phyloP scores from a whole-genome alignment of 2,797 vertebrate species.

The Hippopotamyrus pictus region DNA sequence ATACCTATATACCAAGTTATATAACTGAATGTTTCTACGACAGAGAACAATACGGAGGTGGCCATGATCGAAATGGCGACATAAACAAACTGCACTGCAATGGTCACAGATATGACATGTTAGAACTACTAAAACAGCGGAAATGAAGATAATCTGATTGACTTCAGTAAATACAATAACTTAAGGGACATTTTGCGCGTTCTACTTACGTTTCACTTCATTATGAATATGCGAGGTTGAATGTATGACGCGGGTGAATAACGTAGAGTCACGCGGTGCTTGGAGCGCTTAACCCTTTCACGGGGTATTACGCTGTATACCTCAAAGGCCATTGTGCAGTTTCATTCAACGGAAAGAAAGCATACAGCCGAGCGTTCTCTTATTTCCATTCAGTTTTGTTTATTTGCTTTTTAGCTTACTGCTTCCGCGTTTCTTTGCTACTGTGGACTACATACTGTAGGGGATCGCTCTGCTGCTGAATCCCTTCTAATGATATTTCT shows the following conservation, averaged over 20 bases:
- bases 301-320: background rate
- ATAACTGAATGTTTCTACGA: background rate
- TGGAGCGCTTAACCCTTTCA: background rate
- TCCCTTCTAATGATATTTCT: background rate
- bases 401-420: slow-evolving; percentile 6
- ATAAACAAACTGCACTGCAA: background rate
- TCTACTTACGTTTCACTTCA: background rate
- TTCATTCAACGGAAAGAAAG: background rate
- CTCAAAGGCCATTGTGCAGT: background rate
- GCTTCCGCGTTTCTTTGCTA: background rate
- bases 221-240: background rate
- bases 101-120: background rate
- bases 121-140: background rate
- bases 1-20: background rate
- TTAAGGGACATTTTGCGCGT: background rate
- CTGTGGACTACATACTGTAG: background rate
- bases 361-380: background rate
- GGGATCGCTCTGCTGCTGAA: background rate
- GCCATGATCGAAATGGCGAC: background rate
- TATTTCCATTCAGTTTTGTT: background rate
- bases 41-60: background rate
- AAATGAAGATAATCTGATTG: background rate
- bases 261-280: background rate
- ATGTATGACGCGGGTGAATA: background rate
- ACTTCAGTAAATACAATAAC: background rate